phyloP scores from a whole-genome alignment of 2,888 invertebrate genomes.

The Zaprionus obscuricornis region DNA sequence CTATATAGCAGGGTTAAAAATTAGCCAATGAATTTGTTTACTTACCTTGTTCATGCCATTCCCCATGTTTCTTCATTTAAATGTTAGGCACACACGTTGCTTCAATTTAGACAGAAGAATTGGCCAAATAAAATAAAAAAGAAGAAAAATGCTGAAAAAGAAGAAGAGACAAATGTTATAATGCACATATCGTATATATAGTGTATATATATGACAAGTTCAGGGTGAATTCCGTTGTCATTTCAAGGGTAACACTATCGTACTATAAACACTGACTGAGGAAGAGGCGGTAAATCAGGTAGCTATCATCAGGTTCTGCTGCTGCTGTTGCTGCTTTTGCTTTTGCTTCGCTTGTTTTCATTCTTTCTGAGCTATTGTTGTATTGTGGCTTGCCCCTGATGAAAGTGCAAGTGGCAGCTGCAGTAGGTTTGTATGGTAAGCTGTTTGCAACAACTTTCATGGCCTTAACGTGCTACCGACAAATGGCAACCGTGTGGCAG shows the following conservation, averaged over 20 bases:
- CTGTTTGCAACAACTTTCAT: slow-evolving; percentile 56
- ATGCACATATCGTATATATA: background rate
- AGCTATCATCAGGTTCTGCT: background rate
- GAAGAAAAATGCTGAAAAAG: slow-evolving; percentile 32
- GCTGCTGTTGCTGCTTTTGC: slow-evolving; percentile 32
- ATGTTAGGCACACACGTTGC: slow-evolving; percentile 53
- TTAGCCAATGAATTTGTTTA: background rate
- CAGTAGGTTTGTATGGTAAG: slow-evolving; percentile 48
- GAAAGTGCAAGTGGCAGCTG: slow-evolving; percentile 58
- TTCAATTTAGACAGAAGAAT: slow-evolving; percentile 55
- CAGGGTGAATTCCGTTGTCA: slow-evolving; percentile 38
- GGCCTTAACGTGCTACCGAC: slow-evolving; percentile 35
- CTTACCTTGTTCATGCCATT: slow-evolving; percentile 96
- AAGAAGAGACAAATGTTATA: slow-evolving; percentile 16
- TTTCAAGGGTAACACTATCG: too few relatives aligned
- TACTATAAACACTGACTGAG: too few relatives aligned
- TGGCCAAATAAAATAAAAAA: slow-evolving; percentile 36
- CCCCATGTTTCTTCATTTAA: slow-evolving; percentile 87
- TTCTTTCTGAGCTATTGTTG: slow-evolving; percentile 24
- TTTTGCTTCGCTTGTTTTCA: background rate
- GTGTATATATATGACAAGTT: slow-evolving; percentile 44
- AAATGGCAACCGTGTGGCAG: slow-evolving; percentile 14
- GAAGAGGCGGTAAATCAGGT: slow-evolving; percentile 10
- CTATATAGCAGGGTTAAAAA: too few relatives aligned
- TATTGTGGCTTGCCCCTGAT: slow-evolving; percentile 34